A percentile compares a stretch with the other conserved stretches of the same genome.
These are phyloP conservation scores for Glaucomys volans DNA, from an alignment of 2,113 vertebrate species.

Conservation along the genomic window DNA sequence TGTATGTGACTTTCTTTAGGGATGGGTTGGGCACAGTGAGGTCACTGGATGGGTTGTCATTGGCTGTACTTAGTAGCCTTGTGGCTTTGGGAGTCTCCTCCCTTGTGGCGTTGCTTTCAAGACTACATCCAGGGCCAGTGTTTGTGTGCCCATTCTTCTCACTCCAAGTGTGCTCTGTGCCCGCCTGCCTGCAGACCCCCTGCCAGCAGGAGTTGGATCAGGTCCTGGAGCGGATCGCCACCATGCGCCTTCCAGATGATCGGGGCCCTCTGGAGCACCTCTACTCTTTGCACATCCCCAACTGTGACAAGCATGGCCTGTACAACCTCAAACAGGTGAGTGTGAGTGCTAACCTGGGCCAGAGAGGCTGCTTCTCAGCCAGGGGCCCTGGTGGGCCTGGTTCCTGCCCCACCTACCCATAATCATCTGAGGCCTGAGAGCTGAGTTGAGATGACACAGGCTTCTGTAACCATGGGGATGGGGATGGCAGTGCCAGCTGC, in stretches of 20 bases:
- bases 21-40: not conserved
- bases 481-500: not conserved
- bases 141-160: not conserved
- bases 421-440: not conserved
- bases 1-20: not conserved
- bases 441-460: not conserved
- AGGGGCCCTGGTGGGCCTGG: accelerated
- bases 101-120: accelerated
- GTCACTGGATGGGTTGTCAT: not conserved
- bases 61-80: not conserved
- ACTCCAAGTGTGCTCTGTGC: not conserved
- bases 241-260: conserved; percentile 94
- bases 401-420: accelerated
- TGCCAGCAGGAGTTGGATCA: conserved; percentile 96
- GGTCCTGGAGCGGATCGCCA: conserved; percentile 95
- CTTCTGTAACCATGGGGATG: not conserved
- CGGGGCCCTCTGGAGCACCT: conserved; percentile 95
- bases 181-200: conserved; percentile 87
- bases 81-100: not conserved
- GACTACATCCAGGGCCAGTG: not conserved
- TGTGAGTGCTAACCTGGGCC: not conserved
- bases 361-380: not conserved
- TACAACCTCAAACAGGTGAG: conserved; percentile 98
- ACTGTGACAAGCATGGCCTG: conserved; percentile 95
- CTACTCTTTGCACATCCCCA: conserved; percentile 96